Conservation (phyloP, 1,140 invertebrate species). For the Leptopilina boulardi region DNA sequence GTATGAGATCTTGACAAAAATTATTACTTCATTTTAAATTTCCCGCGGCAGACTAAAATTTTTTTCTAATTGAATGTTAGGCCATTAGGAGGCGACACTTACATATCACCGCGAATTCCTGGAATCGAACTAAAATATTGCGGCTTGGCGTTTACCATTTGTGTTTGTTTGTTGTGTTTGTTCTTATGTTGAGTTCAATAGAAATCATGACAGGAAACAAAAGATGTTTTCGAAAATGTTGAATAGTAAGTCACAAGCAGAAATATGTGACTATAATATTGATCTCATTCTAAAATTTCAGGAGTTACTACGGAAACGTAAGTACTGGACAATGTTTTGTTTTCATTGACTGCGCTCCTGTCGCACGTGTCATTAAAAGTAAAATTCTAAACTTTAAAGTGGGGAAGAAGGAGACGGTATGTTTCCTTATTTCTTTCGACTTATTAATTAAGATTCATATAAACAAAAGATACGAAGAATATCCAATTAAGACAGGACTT, state of each 20-base stretch:
- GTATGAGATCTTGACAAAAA: too few species aligned
- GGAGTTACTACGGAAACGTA: neutral
- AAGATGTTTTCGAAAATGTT: neutral
- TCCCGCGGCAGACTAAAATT: neutral
- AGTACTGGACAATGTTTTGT: slow-evolving; percentile 3
- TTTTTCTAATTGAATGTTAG: neutral
- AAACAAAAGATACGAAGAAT: too few species aligned
- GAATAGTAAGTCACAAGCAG: neutral
- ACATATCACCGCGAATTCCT: slow-evolving; percentile 4
- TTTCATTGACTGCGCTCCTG: neutral
- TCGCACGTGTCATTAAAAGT: neutral
- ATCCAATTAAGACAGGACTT: too few species aligned
- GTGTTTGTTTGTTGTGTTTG: neutral
- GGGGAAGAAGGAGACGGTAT: neutral
- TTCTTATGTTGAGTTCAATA: neutral
- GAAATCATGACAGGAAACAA: neutral
- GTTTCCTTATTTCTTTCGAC: neutral
- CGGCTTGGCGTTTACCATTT: neutral
- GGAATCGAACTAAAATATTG: neutral
- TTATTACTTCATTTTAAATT: too few species aligned
- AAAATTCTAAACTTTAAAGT: neutral
- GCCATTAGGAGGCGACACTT: neutral
- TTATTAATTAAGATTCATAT: neutral
- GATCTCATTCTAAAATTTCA: slow-evolving; percentile 5
- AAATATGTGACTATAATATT: neutral